A percentile compares a stretch with the other conserved stretches of the same genome.
Evolutionary conservation across 2,797 vertebrate species (phyloP).

Genomic region (Cuniculus paca): DNA sequence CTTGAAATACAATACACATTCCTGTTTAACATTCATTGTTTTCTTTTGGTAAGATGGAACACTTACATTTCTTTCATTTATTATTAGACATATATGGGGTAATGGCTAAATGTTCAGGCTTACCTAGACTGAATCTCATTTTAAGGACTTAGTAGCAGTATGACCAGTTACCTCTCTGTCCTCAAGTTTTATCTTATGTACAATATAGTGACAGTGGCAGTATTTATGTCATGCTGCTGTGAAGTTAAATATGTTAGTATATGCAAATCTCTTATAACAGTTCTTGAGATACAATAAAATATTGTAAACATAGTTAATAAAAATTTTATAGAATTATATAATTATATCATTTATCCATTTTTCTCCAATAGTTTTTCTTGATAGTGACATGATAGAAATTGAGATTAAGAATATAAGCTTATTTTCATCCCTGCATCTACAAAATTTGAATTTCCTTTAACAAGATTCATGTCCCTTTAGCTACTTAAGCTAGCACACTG

Average conservation of each 20-base stretch:
- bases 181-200: neutral
- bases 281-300: neutral
- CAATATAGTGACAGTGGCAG: neutral
- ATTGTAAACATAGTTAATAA: neutral
- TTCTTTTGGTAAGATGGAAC: neutral
- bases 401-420: neutral
- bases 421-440: neutral
- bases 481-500: neutral
- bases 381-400: neutral
- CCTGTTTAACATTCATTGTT: conserved; percentile 39
- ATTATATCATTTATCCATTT: neutral
- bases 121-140: neutral
- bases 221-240: neutral
- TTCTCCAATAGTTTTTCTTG: neutral
- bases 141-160: neutral
- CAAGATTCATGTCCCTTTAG: neutral
- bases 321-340: neutral
- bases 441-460: conserved; percentile 17
- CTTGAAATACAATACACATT: neutral
- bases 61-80: neutral
- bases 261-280: neutral
- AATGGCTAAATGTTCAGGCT: neutral
- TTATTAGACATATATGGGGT: neutral
- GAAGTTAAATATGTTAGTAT: neutral
- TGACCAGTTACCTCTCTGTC: neutral